Evolutionary conservation across 2,113 vertebrate species (phyloP).

Genomic region (Brienomyrus longianalis): DNA sequence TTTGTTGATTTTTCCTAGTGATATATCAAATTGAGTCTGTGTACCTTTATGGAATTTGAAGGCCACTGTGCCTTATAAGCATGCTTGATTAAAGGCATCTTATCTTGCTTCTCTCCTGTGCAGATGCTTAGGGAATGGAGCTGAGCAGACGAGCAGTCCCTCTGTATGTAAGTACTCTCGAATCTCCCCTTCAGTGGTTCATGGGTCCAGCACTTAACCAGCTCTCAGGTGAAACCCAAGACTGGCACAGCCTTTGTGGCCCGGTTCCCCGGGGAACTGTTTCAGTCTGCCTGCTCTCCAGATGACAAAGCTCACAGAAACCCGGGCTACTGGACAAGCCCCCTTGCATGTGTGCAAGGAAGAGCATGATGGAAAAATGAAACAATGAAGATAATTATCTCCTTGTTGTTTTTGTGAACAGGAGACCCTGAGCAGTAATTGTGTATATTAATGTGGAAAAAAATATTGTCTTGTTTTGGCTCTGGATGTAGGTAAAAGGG

Average conservation of each 20-base stretch:
- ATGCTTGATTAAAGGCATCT: neutral
- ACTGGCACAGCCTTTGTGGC: conserved; percentile 26
- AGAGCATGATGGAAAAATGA: neutral
- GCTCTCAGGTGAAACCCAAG: conserved; percentile 47
- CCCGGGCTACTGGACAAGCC: neutral
- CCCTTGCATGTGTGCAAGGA: conserved; percentile 6
- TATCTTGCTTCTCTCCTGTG: conserved; percentile 38
- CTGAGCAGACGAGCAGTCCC: conserved; percentile 72
- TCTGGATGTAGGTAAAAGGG: neutral
- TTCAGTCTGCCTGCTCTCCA: conserved; percentile 26
- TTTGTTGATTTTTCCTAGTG: neutral
- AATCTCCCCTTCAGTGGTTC: conserved; percentile 13
- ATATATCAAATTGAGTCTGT: neutral
- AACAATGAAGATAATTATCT: conserved; percentile 2
- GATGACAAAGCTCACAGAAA: conserved; percentile 20
- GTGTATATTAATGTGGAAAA: neutral
- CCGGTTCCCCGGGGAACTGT: conserved; percentile 18
- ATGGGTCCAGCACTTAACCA: conserved; percentile 19
- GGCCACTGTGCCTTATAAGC: neutral
- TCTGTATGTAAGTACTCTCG: conserved; percentile 75
- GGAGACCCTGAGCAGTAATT: neutral
- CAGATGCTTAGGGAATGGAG: conserved; percentile 78
- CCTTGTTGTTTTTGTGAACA: neutral
- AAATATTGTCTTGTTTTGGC: conserved; percentile 2
- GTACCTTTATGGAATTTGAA: neutral